Base-by-base conservation (phyloP, 1,140 invertebrate genomes). In the Homarus americanus region DNA sequence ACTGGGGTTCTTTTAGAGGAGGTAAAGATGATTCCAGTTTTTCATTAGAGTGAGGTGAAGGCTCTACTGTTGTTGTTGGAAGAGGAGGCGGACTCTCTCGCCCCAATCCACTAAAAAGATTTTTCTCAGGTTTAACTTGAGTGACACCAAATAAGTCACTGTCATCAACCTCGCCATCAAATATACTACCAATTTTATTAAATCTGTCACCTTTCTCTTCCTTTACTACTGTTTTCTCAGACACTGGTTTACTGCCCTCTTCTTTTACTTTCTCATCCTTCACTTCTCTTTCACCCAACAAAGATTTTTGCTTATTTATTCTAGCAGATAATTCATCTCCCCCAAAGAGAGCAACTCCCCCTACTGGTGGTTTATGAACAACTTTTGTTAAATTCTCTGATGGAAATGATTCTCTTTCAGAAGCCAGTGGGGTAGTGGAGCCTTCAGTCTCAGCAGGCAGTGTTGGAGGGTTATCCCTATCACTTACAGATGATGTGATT, bases 261-360 rank as follows among this genome's bases (percentile, higher is more conserved):
- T 53, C 41, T 17, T 28, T 17, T 3, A 10, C 32, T 34, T 53
- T 5, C 44, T 73, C 34, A 20, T 32, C 32, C 17, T 49, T 76
- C 1, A 49, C 32, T 76, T 53, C 72, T 12, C 9, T 41, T 32
- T 69, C 3, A 53, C 32, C 41, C 7, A 75, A 36, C 15, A 53
- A 49, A 38, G 69, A 53, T 36, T 80, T 86, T 3, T 36, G 66
- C 41, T 80, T 79, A 36, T 72, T 91, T 24, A 91, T 49, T 63
- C 72, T 58, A 28, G 82, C 83, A 15, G 44, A 73, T n/a, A 91
- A 76, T 41, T 91, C 90, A 2, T 75, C 69, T 49, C 90, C 90
- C 9, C 83, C 83, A 49, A 91, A 91, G 4, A 91, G 63, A 38
- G 90, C 83, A 2, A 91, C 76, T 12, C 83, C 90, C 7, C 90